Conservation (phyloP, 2,797 vertebrate species). For the Hirundo rustica region DNA sequence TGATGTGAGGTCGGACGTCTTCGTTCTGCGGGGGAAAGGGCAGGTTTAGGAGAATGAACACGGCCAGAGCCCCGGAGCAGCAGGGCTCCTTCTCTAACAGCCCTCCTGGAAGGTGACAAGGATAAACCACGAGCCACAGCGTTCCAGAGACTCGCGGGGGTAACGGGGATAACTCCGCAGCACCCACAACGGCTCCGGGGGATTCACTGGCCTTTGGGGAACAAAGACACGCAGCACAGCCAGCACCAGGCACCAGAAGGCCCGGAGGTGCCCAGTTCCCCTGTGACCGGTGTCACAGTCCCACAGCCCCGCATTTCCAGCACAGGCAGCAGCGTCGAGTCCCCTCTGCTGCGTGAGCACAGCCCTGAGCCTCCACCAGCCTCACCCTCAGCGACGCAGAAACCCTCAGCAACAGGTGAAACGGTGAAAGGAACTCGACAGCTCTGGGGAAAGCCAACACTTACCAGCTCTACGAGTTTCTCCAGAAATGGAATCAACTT, state of each 20-base stretch:
- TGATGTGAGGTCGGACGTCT: slow-evolving; percentile 96
- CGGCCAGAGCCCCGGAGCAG: not conserved
- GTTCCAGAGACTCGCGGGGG: not conserved
- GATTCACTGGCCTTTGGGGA: not conserved
- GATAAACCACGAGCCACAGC: rapidly evolving
- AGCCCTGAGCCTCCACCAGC: not conserved
- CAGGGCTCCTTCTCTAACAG: not conserved
- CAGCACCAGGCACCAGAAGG: not conserved
- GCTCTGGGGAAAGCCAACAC: not conserved
- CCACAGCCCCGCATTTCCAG: not conserved
- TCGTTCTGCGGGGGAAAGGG: slow-evolving; percentile 82
- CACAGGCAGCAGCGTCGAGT: not conserved
- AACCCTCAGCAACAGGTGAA: not conserved
- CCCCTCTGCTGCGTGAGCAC: not conserved
- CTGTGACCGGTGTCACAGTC: rapidly evolving
- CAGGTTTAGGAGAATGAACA: not conserved
- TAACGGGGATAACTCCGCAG: rapidly evolving
- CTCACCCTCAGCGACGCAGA: not conserved
- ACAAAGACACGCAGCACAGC: too few species aligned
- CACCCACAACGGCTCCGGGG: rapidly evolving
- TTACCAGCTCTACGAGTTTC: slow-evolving; percentile 97
- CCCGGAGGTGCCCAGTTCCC: not conserved
- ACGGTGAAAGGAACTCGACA: not conserved
- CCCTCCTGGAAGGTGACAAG: rapidly evolving
- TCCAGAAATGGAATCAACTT: slow-evolving; percentile 99